These are phyloP conservation scores for Gari tellinella DNA, from an alignment of 2,888 invertebrate species.

Conservation along the genomic window DNA sequence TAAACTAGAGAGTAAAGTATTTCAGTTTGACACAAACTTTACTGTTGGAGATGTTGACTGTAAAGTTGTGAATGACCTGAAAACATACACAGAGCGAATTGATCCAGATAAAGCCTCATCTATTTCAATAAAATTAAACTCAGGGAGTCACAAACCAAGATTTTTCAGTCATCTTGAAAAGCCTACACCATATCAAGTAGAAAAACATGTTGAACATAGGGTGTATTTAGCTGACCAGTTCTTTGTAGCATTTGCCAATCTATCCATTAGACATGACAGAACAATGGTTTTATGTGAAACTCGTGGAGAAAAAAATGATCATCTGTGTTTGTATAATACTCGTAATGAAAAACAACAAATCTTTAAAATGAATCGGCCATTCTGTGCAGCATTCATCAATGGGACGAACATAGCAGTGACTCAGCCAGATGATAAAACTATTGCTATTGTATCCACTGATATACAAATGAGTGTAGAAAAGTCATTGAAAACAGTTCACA, in stretches of 20 bases:
- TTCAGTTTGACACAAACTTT: no score
- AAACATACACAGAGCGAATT: no score
- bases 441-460: neutral
- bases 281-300: conserved; percentile 1
- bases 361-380: conserved; percentile 9
- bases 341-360: neutral
- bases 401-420: neutral
- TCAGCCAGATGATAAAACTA: conserved; percentile 5
- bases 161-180: no score
- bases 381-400: neutral
- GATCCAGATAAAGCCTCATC: no score
- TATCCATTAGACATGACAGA: neutral
- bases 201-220: neutral
- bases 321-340: neutral
- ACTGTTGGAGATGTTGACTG: no score
- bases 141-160: no score
- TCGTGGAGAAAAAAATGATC: neutral
- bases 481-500: neutral
- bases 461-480: neutral
- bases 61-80: no score
- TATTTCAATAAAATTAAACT: no score
- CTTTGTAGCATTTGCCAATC: neutral
- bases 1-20: no score
- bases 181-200: no score
- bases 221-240: neutral